A percentile compares a stretch with the other conserved stretches of the same genome.
phyloP scores from a whole-genome alignment of 2,113 vertebrate species.

The Falco punctatus region DNA sequence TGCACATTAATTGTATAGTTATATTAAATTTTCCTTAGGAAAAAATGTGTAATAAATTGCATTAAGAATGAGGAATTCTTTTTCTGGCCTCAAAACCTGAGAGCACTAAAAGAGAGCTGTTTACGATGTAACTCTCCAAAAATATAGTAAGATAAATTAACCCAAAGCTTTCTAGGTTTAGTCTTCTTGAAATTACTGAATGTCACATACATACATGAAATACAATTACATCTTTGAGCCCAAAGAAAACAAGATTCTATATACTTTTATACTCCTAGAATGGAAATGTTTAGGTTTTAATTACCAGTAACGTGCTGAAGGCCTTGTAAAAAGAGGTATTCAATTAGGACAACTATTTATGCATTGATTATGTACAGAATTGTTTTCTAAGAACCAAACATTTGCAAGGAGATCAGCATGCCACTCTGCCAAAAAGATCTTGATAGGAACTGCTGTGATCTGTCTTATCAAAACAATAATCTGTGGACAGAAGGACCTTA shows the following conservation, averaged over 20 bases:
- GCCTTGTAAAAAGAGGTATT: neutral
- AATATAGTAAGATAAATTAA: neutral
- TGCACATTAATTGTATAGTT: accelerated
- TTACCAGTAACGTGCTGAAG: neutral
- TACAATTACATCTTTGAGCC: too few relatives aligned
- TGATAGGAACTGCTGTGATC: neutral
- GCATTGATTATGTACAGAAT: neutral
- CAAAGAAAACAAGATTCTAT: neutral
- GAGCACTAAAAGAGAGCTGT: neutral
- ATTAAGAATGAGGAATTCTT: neutral
- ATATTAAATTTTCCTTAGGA: neutral
- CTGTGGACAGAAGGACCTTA: neutral
- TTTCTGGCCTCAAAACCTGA: neutral
- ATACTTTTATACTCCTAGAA: neutral
- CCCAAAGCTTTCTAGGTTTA: neutral
- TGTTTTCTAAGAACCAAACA: neutral
- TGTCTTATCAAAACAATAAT: neutral
- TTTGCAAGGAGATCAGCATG: neutral
- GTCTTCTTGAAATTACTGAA: neutral
- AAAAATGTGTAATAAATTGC: neutral
- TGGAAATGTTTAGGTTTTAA: neutral
- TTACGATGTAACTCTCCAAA: neutral
- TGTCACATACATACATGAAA: neutral
- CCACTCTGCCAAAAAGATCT: neutral
- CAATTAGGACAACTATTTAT: neutral